Evolutionary conservation across 2,797 vertebrate genomes (phyloP), one percentile per base, ranked within the genome.

Genomic region (Notolabrus celidotus): DNA sequence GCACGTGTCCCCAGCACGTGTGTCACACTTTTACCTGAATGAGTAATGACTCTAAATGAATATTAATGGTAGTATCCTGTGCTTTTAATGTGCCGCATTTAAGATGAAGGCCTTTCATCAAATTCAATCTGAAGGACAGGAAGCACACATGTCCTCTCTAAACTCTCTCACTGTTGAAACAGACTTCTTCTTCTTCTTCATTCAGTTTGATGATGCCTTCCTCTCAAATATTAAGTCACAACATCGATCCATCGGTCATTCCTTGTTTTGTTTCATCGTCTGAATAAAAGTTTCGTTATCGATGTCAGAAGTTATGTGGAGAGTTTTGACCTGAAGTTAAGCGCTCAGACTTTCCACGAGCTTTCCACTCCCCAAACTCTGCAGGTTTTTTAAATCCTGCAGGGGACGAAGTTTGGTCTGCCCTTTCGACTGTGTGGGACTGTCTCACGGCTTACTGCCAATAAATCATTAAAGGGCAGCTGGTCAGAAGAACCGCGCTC

Each of bases 381-480:
- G 45, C 12, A 23, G 4, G 20, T 15, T 47, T 27, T n/a, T 47
- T 5, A 25, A 25, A 47, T 47, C 46, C 23, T 25, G 14, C 46
- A 16, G 46, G 46, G 46, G 46, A 27, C 42, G 25, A 66, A 23
- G 9, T 20, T 20, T 42, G 56, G 45, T 16, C 39, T n/a, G 62
- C 31, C 51, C 56, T 79, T 25, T 52, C 41, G 49, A 63, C 15
- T 8, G 20, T 7, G 33, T 38, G 14, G 43, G 68, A 49, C 36
- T 6, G 1, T 41, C 64, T 61, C 74, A 54, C 2, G 1, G 62
- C 42, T 9, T 10, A 0, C 38, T 67, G 67, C 45, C 33, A 8
- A 64, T 74, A 64, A 75, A 80, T 76, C 68, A 57, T 41, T 76
- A 45, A 67, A 77, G 52, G 55, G 17, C 67, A 52, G 49, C 65